Conservation (phyloP, 2,113 vertebrate species). For the Tricholaema leucomelas region DNA sequence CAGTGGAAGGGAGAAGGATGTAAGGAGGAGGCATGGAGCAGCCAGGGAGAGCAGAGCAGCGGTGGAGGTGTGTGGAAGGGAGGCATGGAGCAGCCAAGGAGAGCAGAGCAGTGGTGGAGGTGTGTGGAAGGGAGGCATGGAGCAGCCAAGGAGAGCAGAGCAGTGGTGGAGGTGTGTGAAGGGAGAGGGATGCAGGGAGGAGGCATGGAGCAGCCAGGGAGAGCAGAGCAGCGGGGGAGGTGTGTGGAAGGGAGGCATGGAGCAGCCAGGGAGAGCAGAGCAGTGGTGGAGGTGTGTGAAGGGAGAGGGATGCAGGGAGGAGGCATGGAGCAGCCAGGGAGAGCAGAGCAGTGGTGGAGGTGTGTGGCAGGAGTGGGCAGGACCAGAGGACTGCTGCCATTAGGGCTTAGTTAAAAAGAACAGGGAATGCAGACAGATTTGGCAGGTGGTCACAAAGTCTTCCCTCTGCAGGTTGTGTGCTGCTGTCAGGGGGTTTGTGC, state of each 20-base stretch:
- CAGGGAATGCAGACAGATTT: neutral
- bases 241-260: too few species aligned
- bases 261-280: neutral
- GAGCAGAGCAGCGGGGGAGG: too few species aligned
- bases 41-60: too few species aligned
- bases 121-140: neutral
- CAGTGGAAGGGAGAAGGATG: neutral
- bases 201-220: too few species aligned
- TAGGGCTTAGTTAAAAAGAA: constrained; percentile 50
- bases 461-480: neutral
- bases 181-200: neutral
- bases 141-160: neutral
- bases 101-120: too few species aligned
- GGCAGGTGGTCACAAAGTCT: neutral
- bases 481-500: neutral
- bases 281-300: too few species aligned
- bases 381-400: neutral
- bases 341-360: too few species aligned
- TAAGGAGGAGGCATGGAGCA: neutral
- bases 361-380: neutral
- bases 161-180: too few species aligned
- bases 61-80: neutral
- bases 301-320: neutral
- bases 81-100: neutral
- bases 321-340: too few species aligned